Evolutionary conservation across 2,113 vertebrate genomes (phyloP).

Genomic region (Alces alces): DNA sequence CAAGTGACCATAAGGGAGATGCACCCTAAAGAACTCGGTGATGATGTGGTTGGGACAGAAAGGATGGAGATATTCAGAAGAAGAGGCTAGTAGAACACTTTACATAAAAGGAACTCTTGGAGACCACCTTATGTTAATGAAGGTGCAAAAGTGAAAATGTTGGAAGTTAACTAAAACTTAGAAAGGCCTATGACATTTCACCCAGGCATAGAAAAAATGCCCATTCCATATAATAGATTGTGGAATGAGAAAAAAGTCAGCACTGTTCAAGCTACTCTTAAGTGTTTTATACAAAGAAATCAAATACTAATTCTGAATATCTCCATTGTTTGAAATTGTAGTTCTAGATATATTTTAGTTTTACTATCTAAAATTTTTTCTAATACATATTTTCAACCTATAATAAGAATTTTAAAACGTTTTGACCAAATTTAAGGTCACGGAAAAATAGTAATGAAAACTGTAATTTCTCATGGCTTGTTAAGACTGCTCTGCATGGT

Average conservation of each 20-base stretch:
- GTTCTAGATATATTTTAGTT: neutral
- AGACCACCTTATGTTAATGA: neutral
- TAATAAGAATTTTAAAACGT: neutral
- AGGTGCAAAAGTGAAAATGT: neutral
- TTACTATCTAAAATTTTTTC: neutral
- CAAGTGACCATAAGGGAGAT: neutral
- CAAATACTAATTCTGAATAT: neutral
- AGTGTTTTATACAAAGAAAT: neutral
- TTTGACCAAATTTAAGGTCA: neutral
- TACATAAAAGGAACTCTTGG: neutral
- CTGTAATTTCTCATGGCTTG: neutral
- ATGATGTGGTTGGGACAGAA: neutral
- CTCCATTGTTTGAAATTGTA: neutral
- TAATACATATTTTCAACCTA: neutral
- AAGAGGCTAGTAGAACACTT: neutral
- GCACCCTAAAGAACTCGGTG: neutral
- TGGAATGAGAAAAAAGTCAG: neutral
- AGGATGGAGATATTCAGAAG: neutral
- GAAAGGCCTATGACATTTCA: neutral
- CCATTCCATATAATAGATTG: neutral
- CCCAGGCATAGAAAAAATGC: neutral
- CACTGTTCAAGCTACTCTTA: neutral
- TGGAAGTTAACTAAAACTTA: neutral
- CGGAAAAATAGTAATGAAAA: neutral
- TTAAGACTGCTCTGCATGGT: neutral